A percentile compares a stretch with the other conserved stretches of the same genome.
Conservation (phyloP, 2,888 invertebrate genomes). For the Pycnomerus fuliginosus region DNA sequence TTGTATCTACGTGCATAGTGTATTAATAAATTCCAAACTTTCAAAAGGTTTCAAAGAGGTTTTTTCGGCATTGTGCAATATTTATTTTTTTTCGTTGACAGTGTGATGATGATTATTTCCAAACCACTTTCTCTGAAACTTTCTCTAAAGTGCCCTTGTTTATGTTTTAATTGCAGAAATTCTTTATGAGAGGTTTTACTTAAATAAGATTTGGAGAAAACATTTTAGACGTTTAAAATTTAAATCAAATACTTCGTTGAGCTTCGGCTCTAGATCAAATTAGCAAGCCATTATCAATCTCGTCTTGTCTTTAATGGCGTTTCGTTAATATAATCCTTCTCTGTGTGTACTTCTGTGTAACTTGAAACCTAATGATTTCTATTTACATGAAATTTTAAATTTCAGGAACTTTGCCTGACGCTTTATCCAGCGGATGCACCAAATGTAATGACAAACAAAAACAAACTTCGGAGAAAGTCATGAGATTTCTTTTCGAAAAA, state of each 20-base stretch:
- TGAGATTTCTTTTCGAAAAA: slow-evolving; percentile 63
- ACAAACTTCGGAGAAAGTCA: slow-evolving; percentile 66
- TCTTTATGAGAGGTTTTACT: not conserved
- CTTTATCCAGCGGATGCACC: slow-evolving; percentile 64
- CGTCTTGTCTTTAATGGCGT: no score
- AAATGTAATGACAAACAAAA: slow-evolving; percentile 70
- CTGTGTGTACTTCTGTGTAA: no score
- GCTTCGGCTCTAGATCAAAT: no score
- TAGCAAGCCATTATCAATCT: no score
- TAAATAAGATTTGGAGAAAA: not conserved
- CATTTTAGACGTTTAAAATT: no score
- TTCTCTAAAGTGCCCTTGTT: slow-evolving; percentile 11
- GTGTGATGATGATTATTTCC: slow-evolving; percentile 2
- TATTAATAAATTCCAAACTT: not conserved
- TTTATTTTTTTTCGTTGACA: not conserved
- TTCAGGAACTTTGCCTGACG: slow-evolving; percentile 69
- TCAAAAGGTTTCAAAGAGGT: not conserved
- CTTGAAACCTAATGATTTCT: no score
- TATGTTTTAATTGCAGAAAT: not conserved
- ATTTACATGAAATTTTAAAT: slow-evolving; percentile 12
- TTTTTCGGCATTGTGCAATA: not conserved
- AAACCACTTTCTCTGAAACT: slow-evolving; percentile 17
- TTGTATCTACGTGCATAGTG: no score
- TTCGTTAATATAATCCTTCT: no score
- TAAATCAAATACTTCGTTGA: no score